Evolutionary conservation across 2,113 vertebrate genomes (phyloP).

Genomic region (Scolopax mira): DNA sequence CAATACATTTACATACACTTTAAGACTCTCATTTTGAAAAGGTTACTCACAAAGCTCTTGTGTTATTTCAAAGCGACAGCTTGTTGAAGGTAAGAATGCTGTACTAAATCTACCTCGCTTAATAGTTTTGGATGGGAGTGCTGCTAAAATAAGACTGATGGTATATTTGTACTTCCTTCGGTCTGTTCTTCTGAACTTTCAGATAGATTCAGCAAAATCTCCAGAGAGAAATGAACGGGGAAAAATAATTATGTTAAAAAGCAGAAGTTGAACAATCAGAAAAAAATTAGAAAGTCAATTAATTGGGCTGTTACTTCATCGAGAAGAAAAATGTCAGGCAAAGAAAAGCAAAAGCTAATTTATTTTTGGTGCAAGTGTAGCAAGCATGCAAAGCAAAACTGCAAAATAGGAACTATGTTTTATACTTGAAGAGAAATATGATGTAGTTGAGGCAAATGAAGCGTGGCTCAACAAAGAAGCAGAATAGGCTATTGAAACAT

Average conservation of each 20-base stretch:
- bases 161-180: not conserved
- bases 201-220: not conserved
- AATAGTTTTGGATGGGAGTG: not conserved
- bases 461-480: rapidly evolving
- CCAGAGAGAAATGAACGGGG: not conserved
- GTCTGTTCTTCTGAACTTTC: not conserved
- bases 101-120: not conserved
- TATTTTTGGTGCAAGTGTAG: not conserved
- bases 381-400: not conserved
- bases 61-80: not conserved
- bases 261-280: not conserved
- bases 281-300: not conserved
- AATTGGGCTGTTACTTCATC: not conserved
- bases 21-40: not conserved
- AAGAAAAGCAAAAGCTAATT: not conserved
- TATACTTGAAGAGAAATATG: not conserved
- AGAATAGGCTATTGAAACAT: not conserved
- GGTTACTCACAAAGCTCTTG: not conserved
- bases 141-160: not conserved
- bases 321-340: not conserved
- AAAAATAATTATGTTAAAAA: not conserved
- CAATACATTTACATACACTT: not conserved
- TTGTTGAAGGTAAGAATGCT: not conserved
- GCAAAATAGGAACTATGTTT: not conserved
- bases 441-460: not conserved